Evolutionary conservation across 1,140 invertebrate species (phyloP).

Genomic region (Trachymyrmex septentrionalis): DNA sequence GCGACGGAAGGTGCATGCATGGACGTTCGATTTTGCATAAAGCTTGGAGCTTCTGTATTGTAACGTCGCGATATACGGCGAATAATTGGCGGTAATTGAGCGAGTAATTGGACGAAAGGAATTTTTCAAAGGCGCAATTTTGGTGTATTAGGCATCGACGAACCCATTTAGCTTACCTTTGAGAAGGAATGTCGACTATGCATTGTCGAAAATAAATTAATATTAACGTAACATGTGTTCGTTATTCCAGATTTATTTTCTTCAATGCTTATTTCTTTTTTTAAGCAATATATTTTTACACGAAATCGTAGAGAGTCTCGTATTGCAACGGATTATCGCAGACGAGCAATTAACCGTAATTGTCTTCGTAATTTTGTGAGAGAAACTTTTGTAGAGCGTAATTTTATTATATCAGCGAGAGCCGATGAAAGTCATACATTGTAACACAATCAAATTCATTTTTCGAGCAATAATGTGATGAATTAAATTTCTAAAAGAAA

Average conservation of each 20-base stretch:
- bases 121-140: conserved; percentile 54
- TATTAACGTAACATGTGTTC: background rate
- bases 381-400: background rate
- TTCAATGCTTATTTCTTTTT: background rate
- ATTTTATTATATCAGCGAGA: conserved; percentile 28
- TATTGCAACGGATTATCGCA: background rate
- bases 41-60: conserved; percentile 3
- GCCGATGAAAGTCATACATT: conserved; percentile 17
- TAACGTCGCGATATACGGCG: conserved; percentile 7
- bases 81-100: conserved; percentile 54
- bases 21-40: conserved; percentile 38
- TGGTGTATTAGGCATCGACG: background rate
- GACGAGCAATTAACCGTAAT: conserved; percentile 32
- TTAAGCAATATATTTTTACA: background rate
- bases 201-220: conserved; percentile 34
- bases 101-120: conserved; percentile 41
- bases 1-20: conserved; percentile 3
- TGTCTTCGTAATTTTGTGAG: conserved; percentile 15
- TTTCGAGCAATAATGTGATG: conserved; percentile 12
- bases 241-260: background rate
- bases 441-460: background rate
- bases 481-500: background rate
- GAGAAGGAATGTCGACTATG: background rate
- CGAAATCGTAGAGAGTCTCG: background rate
- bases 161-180: conserved; percentile 27